Percentiles rank a stretch among this genome's conserved stretches.
Conservation (phyloP, 2,888 invertebrate genomes). For the Ornithoptera alexandrae region DNA sequence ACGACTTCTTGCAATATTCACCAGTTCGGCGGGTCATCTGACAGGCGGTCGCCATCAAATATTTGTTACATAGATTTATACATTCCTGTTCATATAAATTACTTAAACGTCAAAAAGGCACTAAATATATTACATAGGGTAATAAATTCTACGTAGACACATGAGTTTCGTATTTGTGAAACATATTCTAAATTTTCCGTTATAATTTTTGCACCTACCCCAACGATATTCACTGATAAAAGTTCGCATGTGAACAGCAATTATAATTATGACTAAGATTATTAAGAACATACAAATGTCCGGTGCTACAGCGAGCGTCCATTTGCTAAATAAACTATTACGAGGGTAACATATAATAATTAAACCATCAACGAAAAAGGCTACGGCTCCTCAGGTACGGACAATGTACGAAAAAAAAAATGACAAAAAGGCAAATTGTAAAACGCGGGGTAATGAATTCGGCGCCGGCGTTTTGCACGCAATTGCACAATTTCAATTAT, state of each 20-base stretch:
- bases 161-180: not conserved
- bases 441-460: conserved; percentile 75
- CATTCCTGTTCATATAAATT: no score
- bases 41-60: no score
- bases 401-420: conserved; percentile 49
- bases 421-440: conserved; percentile 55
- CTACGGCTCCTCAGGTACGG: conserved; percentile 57
- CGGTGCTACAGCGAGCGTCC: conserved; percentile 31
- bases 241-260: conserved; percentile 14
- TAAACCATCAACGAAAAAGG: conserved; percentile 58
- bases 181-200: not conserved
- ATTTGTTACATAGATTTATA: no score
- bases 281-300: conserved; percentile 15
- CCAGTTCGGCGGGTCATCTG: no score
- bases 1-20: no score
- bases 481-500: conserved; percentile 81
- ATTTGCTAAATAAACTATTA: conserved; percentile 50
- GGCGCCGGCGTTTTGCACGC: conserved; percentile 75
- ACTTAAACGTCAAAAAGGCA: no score
- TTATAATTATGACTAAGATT: conserved; percentile 23
- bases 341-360: conserved; percentile 59
- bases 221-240: conserved; percentile 1
- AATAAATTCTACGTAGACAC: no score
- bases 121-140: no score
- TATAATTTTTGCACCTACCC: conserved; percentile 32